Evolutionary conservation across 2,797 vertebrate species (phyloP), one percentile per base, ranked within the genome.

Genomic region (Tangara arthus): DNA sequence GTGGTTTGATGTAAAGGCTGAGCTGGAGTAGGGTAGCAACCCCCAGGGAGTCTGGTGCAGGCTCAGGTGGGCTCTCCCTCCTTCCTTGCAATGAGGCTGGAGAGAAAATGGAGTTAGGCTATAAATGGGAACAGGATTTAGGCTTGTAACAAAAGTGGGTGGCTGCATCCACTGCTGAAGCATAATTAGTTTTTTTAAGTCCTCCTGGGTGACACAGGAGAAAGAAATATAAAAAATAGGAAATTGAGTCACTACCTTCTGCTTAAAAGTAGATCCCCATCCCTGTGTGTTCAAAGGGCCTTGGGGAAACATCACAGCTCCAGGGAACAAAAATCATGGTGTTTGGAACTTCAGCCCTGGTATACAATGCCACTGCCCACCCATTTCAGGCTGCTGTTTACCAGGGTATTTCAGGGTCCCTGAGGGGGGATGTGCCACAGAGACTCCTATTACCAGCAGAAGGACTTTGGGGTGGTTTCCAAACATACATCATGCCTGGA

Each of bases 361-460:
- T 0, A 4, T 12, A 12, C 0, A 0, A 3, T 11, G 20, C 9
- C 17, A 15, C 35, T 57, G 49, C 42, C 46, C 39, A 34, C 13
- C 37, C 3, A 1, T 2, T 35, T 75, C 55, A 59, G 24, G 57
- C 1, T 30, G 12, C 12, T 78, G 56, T 59, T 80, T 8, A 30
- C 13, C 41, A 49, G 39, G 23, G 30, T n/a, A 7, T 66, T 76
- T 70, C 27, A 27, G 41, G 15, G 11, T 44, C 59, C 39, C 37
- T 35, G 46, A 53, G 50, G 42, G 37, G 16, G 4, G 59, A 6
- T 56, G 28, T 70, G 39, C 44, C 57, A 57, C 52, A 61, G 49
- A 50, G 11, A 16, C 49, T 63, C 52, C 39, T 44, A 1, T 56
- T 80, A 26, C 34, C 30, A 71, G n/a, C n/a, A 65, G 30, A 77